These are phyloP conservation scores for Stenodema calcarata DNA, from an alignment of 2,888 invertebrate genomes.

Conservation along the genomic window DNA sequence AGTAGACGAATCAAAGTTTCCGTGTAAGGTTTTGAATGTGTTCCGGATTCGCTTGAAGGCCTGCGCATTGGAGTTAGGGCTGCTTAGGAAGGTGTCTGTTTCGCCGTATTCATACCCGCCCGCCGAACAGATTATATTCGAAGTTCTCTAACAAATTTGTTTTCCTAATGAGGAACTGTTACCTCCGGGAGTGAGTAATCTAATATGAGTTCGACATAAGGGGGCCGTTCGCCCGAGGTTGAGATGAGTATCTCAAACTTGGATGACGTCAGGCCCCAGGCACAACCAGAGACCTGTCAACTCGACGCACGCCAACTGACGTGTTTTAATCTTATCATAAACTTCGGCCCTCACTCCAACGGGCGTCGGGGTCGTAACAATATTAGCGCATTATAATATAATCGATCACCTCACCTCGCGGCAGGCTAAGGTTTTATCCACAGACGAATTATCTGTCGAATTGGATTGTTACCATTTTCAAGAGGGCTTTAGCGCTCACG, in stretches of 20 bases:
- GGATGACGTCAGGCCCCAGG: constrained; percentile 3
- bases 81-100: too few species aligned
- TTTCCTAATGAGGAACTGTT: background rate
- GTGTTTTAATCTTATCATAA: constrained; percentile 18
- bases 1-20: too few species aligned
- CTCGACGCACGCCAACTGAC: constrained; percentile 2
- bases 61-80: too few species aligned
- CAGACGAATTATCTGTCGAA: background rate
- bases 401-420: background rate
- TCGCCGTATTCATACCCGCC: too few species aligned
- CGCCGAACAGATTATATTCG: too few species aligned
- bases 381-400: constrained; percentile 12
- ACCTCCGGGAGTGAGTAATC: background rate
- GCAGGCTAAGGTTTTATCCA: background rate
- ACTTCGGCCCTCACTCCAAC: background rate
- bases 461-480: background rate
- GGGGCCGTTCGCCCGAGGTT: background rate
- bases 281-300: background rate
- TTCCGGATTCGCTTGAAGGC: too few species aligned
- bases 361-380: background rate
- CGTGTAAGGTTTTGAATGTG: too few species aligned
- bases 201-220: background rate
- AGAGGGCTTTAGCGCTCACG: background rate
- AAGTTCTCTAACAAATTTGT: background rate
- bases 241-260: constrained; percentile 3